Conservation (phyloP, 2,888 invertebrate species). For the Agonopterix heracliana region DNA sequence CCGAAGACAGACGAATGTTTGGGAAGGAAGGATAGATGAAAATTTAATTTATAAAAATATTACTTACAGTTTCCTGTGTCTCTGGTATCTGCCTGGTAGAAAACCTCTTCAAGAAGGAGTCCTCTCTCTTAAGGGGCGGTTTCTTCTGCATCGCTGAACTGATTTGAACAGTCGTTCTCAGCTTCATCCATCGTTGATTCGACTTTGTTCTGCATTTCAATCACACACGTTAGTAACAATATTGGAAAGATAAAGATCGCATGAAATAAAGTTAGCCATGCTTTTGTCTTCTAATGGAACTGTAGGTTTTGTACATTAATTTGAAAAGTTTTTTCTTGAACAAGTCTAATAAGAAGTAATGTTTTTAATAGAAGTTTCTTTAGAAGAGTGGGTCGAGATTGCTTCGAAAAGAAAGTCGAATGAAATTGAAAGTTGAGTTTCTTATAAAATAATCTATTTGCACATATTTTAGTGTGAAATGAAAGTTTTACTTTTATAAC, state of each 20-base stretch:
- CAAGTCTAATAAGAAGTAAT: not conserved
- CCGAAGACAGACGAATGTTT: no score
- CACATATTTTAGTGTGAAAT: slow-evolving; percentile 1
- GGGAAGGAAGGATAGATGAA: no score
- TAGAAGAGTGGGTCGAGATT: not conserved
- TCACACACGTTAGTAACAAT: slow-evolving; percentile 16
- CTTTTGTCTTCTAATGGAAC: slow-evolving; percentile 12
- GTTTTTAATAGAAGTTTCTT: slow-evolving; percentile 1
- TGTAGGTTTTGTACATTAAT: not conserved
- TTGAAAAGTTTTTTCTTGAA: slow-evolving; percentile 2
- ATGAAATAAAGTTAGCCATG: slow-evolving; percentile 40
- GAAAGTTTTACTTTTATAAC: slow-evolving; percentile 14
- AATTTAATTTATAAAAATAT: no score
- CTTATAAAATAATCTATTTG: not conserved
- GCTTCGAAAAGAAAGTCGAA: not conserved
- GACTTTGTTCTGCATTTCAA: slow-evolving; percentile 86
- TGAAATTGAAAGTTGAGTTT: not conserved
- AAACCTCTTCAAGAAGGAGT: slow-evolving; percentile 94
- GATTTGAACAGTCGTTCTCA: slow-evolving; percentile 94
- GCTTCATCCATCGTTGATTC: slow-evolving; percentile 97
- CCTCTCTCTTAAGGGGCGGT: slow-evolving; percentile 92
- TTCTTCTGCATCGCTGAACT: slow-evolving; percentile 93
- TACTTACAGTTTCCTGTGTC: slow-evolving; percentile 84
- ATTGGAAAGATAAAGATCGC: slow-evolving; percentile 2
- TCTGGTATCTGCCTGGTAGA: slow-evolving; percentile 94